Conservation (phyloP, 35 echinoderm and acorn worm species). For the Acanthaster planci region DNA sequence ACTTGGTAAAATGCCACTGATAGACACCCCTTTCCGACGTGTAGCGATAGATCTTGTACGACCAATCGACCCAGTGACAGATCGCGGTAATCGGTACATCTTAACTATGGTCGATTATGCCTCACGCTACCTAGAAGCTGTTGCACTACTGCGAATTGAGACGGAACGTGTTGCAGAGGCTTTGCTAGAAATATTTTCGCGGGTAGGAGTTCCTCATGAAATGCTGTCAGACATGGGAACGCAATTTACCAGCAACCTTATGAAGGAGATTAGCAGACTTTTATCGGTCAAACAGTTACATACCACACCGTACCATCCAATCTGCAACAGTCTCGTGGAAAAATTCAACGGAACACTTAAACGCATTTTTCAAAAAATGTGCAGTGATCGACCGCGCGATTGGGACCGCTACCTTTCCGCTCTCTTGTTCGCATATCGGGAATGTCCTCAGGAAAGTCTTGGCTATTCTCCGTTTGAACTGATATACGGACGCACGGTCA, state of each 20-base stretch:
- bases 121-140: conserved; percentile 35
- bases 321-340: conserved; percentile 7
- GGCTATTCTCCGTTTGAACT: conserved; percentile 61
- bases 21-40: conserved; percentile 49
- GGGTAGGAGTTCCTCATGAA: conserved; percentile 56
- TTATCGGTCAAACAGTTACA: conserved; percentile 48
- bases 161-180: conserved; percentile 59
- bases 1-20: conserved; percentile 59
- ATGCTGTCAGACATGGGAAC: conserved; percentile 54
- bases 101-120: conserved; percentile 31
- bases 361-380: conserved; percentile 8
- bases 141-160: conserved; percentile 54
- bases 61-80: conserved; percentile 33
- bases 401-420: conserved; percentile 68
- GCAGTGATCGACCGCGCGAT: conserved; percentile 45
- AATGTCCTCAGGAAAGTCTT: conserved; percentile 54
- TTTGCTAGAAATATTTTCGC: conserved; percentile 35
- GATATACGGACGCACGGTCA: conserved; percentile 55
- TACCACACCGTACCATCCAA: conserved; percentile 54
- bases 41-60: conserved; percentile 52
- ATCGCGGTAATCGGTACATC: conserved; percentile 48
- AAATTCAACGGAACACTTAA: neutral
- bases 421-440: conserved; percentile 65
- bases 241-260: conserved; percentile 50
- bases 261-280: conserved; percentile 62